phyloP scores from a whole-genome alignment of 2,888 invertebrate species.

The Melipona beecheii region DNA sequence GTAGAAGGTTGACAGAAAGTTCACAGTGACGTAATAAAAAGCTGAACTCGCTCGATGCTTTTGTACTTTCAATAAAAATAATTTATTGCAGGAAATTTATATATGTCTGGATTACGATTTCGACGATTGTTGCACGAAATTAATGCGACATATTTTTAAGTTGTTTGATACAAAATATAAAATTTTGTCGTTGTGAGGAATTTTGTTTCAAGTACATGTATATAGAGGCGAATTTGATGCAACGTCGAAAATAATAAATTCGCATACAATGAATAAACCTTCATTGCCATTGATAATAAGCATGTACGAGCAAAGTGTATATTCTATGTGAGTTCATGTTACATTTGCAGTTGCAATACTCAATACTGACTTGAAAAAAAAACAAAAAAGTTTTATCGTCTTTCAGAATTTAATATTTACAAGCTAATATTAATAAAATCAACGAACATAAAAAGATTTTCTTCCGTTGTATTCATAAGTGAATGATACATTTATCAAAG shows the following conservation, averaged over 20 bases:
- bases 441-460: neutral
- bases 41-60: no score
- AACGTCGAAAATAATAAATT: neutral
- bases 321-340: neutral
- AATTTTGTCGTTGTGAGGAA: no score
- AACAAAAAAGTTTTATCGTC: neutral
- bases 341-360: neutral
- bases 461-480: neutral
- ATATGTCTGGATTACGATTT: neutral
- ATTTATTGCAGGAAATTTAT: neutral
- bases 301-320: neutral
- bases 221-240: neutral
- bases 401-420: neutral
- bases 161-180: neutral
- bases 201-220: neutral
- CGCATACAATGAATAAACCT: neutral
- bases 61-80: neutral
- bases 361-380: neutral
- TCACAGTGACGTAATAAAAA: slow-evolving; percentile 2
- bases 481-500: neutral
- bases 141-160: neutral
- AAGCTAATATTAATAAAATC: neutral
- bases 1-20: neutral
- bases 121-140: neutral
- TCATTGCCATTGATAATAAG: neutral